A percentile compares a stretch with the other conserved stretches of the same genome.
These are phyloP conservation scores for Bubalus kerabau DNA, from an alignment of 2,113 vertebrate species.

Conservation along the genomic window DNA sequence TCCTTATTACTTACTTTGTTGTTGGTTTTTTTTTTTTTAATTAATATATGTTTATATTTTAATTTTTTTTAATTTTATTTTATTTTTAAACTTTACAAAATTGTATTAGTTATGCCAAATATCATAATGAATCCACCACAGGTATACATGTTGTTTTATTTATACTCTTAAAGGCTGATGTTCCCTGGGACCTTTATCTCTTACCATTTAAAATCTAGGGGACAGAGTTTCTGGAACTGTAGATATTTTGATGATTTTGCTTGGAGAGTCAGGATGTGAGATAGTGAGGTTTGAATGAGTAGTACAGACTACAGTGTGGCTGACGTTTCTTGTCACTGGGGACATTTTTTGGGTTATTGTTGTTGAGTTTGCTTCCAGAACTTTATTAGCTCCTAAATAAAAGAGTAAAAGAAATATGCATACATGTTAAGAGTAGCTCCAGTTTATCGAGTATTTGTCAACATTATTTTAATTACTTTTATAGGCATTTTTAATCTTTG, in stretches of 20 bases:
- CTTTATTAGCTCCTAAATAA: not conserved
- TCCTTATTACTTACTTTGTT: not conserved
- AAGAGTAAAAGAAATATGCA: not conserved
- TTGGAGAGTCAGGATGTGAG: not conserved
- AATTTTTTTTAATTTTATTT: too few species aligned
- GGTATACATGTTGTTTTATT: not conserved
- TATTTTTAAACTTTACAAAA: too few species aligned
- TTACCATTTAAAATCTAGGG: not conserved
- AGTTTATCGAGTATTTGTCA: not conserved
- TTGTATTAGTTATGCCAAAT: too few species aligned
- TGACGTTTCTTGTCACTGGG: not conserved
- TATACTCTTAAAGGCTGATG: not conserved
- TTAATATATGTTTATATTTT: too few species aligned
- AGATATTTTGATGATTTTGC: not conserved
- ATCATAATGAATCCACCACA: too few species aligned
- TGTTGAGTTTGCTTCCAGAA: not conserved
- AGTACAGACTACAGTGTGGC: not conserved
- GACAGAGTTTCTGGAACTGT: not conserved
- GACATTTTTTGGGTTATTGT: not conserved
- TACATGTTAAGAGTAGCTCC: not conserved
- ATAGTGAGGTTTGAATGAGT: not conserved
- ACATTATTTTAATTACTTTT: not conserved
- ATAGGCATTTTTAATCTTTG: not conserved
- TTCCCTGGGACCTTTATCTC: not conserved
- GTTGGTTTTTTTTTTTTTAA: too few species aligned